Percentiles rank a stretch among this genome's conserved stretches.
Conservation (phyloP, 2,888 invertebrate genomes). For the Camptogramma bilineatum region DNA sequence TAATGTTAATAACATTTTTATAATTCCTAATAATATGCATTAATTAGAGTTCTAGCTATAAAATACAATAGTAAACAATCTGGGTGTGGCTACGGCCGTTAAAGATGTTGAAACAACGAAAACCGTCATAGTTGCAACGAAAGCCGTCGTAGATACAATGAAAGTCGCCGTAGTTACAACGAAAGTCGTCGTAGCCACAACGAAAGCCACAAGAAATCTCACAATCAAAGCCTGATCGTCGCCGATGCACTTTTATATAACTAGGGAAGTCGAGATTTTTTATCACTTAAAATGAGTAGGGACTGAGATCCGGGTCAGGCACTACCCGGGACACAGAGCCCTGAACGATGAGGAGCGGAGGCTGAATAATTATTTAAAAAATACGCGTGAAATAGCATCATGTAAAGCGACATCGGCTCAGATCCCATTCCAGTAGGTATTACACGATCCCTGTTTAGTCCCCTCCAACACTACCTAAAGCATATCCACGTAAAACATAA, state of each 20-base stretch:
- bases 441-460: conserved; percentile 75
- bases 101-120: conserved; percentile 59
- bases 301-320: conserved; percentile 29
- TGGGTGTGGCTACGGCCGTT: conserved; percentile 61
- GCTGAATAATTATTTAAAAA: conserved; percentile 34
- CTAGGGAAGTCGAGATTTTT: conserved; percentile 40
- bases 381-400: conserved; percentile 32
- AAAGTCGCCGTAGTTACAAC: conserved; percentile 42
- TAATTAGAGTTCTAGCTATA: conserved; percentile 85
- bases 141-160: conserved; percentile 8
- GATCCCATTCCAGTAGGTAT: conserved; percentile 55
- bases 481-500: conserved; percentile 65
- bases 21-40: conserved; percentile 84
- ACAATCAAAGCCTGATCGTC: conserved; percentile 44
- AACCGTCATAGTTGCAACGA: conserved; percentile 46
- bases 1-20: conserved; percentile 81
- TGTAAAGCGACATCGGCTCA: conserved; percentile 52
- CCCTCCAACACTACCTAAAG: conserved; percentile 71
- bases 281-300: conserved; percentile 38
- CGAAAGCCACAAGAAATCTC: conserved; percentile 52
- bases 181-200: conserved; percentile 49
- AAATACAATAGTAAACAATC: conserved; percentile 80
- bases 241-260: conserved; percentile 38
- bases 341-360: conserved; percentile 36
- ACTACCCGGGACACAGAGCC: conserved; percentile 27